phyloP scores from a whole-genome alignment of 2,888 invertebrate genomes.

The Rosalia funebris region DNA sequence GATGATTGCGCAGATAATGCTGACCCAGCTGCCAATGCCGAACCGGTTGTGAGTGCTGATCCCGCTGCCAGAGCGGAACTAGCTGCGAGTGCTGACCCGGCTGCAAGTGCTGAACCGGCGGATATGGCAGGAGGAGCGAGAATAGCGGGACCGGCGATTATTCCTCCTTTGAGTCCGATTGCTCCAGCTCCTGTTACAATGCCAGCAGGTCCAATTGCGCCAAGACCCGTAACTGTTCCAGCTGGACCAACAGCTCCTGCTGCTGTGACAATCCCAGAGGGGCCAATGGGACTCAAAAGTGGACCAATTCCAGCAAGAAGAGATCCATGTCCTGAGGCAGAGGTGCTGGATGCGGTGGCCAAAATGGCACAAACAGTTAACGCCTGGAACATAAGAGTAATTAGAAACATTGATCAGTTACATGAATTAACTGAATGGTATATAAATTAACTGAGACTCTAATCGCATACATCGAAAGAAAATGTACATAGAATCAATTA shows the following conservation, averaged over 20 bases:
- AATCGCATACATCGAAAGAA: no score
- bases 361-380: conserved; percentile 15
- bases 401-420: no score
- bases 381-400: conserved; percentile 22
- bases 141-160: conserved; percentile 28
- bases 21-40: neutral
- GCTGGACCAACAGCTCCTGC: conserved; percentile 23
- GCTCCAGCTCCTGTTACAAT: conserved; percentile 32
- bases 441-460: no score
- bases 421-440: no score
- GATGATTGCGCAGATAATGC: neutral
- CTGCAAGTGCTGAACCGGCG: conserved; percentile 40
- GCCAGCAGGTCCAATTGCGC: conserved; percentile 34
- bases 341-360: conserved; percentile 2
- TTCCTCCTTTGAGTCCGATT: conserved; percentile 31
- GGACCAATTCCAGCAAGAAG: conserved; percentile 10
- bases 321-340: conserved; percentile 26
- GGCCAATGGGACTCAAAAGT: neutral
- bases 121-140: conserved; percentile 26
- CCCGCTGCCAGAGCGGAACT: conserved; percentile 53
- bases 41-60: conserved; percentile 35
- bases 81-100: conserved; percentile 39
- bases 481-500: no score
- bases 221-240: conserved; percentile 33
- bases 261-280: conserved; percentile 19